Percentiles rank a stretch among this genome's conserved stretches.
phyloP scores from a whole-genome alignment of 2,888 invertebrate species.

The Flexamia atlantica region DNA sequence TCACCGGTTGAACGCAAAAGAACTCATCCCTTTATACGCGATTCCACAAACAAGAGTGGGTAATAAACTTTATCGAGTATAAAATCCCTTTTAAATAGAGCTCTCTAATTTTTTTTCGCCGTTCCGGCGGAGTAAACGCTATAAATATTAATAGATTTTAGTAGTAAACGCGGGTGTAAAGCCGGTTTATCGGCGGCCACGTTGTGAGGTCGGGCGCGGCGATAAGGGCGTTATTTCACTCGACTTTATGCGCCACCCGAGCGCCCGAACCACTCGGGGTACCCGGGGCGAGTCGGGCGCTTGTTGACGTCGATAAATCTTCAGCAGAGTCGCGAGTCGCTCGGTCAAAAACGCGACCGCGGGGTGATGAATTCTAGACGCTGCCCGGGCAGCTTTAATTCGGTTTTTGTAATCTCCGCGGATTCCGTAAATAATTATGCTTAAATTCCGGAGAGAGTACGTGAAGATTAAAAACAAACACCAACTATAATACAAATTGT shows the following conservation, averaged over 20 bases:
- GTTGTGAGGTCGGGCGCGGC: background rate
- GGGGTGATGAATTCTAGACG: background rate
- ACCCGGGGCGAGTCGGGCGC: conserved; percentile 8
- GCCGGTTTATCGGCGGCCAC: background rate
- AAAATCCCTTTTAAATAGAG: background rate
- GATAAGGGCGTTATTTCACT: conserved; percentile 3
- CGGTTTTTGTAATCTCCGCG: conserved; percentile 9
- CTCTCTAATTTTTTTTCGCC: background rate
- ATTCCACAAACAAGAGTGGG: background rate
- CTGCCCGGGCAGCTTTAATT: conserved; percentile 18
- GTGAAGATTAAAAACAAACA: no score
- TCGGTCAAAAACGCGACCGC: background rate
- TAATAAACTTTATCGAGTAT: background rate
- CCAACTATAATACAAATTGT: no score
- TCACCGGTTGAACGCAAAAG: background rate
- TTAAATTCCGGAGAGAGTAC: no score
- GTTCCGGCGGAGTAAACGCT: background rate
- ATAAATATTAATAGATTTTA: conserved; percentile 15
- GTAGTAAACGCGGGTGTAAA: background rate
- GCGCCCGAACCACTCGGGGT: background rate
- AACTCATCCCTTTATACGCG: no score
- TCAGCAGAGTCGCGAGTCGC: background rate
- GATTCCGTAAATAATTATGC: conserved; percentile 17
- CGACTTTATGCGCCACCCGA: conserved; percentile 12
- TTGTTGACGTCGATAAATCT: conserved; percentile 18